Evolutionary conservation across 1,140 invertebrate genomes (phyloP), one percentile per base, ranked within the genome.

Genomic region (Colletes gigas): DNA sequence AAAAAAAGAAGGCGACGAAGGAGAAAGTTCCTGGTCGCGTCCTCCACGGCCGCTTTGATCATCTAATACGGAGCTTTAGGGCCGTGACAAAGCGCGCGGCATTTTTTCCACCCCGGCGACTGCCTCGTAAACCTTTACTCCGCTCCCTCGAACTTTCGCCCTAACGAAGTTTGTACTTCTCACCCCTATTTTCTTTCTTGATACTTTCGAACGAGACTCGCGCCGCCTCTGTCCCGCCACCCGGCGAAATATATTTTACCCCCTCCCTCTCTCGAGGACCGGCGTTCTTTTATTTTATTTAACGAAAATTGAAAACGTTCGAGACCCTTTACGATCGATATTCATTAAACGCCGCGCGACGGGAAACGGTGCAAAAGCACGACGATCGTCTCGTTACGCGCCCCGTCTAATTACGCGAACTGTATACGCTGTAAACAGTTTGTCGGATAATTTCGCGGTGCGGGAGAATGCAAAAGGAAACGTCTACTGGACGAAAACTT

Each of bases 191-290:
- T 68, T 50, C 52, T 60, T 57, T n/a, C 74, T 50, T 30, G 19
- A 39, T 68, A 41, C 41, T 41, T 50, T 50, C 4, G 3, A 50
- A 67, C 63, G 19, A n/a, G 44, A 14, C 15, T 9, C n/a, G 15
- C 15, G 4, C 6, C 50, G 4, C 21, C 50, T 59, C 39, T 47
- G 44, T 66, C 15, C 63, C 52, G 21, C 67, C 57, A 63, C 19
- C 19, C 7, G 21, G 54, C 14, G 69, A 71, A 44, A 60, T 21
- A 71, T 59, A 71, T 71, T 71, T 71, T 19, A 71, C n/a, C 17
- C 57, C 4, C 14, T 69, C 30, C 68, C 41, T 17, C 14, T 41
- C 15, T 14, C 55, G 17, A 0, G 30, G 30, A 30, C 30, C 2
- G 30, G 30, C 30, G 30, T 30, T 30, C 30, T 30, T 30, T 30